A percentile compares a stretch with the other conserved stretches of the same genome.
Evolutionary conservation across 1,140 invertebrate species (phyloP).

Genomic region (Diabrotica virgifera): DNA sequence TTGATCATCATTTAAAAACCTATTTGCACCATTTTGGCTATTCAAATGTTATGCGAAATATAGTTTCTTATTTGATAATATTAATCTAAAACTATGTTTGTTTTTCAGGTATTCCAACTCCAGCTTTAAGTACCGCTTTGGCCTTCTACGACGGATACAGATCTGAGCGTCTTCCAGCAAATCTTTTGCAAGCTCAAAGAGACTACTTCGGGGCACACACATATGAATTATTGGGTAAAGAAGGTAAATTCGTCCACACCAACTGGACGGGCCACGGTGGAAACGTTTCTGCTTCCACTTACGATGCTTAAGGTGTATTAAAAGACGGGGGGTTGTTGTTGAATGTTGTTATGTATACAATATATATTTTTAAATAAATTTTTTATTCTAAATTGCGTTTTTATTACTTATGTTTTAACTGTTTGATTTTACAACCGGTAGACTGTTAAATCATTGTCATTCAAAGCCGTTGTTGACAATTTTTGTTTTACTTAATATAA

Average conservation of each 20-base stretch:
- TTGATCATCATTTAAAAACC: too few relatives aligned
- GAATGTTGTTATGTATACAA: background rate
- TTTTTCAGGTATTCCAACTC: constrained; percentile 83
- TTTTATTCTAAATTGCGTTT: background rate
- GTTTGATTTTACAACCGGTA: too few relatives aligned
- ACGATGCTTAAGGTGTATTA: constrained; percentile 69
- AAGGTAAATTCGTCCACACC: constrained; percentile 92
- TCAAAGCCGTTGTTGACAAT: too few relatives aligned
- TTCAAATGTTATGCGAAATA: too few relatives aligned
- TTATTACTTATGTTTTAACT: too few relatives aligned
- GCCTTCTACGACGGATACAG: constrained; percentile 96
- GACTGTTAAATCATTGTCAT: too few relatives aligned
- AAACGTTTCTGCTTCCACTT: constrained; percentile 93
- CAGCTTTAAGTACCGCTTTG: constrained; percentile 87
- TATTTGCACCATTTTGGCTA: too few relatives aligned
- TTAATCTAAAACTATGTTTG: background rate
- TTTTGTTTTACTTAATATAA: too few relatives aligned
- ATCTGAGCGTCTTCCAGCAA: constrained; percentile 41
- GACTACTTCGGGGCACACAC: constrained; percentile 99
- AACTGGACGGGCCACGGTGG: constrained; percentile 99
- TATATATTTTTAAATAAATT: constrained; percentile 1
- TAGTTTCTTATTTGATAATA: too few relatives aligned
- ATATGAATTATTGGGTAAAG: constrained; percentile 84
- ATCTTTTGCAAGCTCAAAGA: constrained; percentile 79
- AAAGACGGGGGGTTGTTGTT: background rate